Conservation (phyloP, 2,888 invertebrate genomes). For the Lingula anatina region DNA sequence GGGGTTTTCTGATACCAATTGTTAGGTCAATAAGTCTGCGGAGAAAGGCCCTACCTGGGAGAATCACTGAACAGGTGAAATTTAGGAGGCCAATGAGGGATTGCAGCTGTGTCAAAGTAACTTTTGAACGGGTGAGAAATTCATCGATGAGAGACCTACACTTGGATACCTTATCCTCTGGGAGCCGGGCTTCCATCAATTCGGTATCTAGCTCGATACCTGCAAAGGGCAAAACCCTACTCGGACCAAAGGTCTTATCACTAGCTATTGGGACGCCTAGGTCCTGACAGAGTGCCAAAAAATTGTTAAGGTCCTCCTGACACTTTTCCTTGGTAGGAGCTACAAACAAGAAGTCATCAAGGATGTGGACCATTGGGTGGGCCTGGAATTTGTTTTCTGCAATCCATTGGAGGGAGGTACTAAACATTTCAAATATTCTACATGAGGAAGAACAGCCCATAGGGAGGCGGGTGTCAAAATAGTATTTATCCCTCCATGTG, state of each 20-base stretch:
- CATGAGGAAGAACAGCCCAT: constrained; percentile 11
- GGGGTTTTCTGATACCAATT: no score
- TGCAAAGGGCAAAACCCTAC: constrained; percentile 2
- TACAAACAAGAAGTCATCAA: constrained; percentile 12
- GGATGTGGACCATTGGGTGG: constrained; percentile 5
- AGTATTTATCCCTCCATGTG: constrained; percentile 4
- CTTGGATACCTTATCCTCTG: no score
- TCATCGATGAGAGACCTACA: no score
- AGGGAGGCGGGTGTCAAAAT: constrained; percentile 9
- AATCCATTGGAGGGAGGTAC: constrained; percentile 7
- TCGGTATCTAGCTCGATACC: no score
- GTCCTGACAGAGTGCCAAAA: not conserved
- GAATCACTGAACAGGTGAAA: constrained; percentile 5
- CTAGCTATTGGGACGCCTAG: constrained; percentile 5
- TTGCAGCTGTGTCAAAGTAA: constrained; percentile 4
- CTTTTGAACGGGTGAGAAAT: not conserved
- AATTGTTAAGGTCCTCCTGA: not conserved
- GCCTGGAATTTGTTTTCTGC: not conserved
- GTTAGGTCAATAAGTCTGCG: no score
- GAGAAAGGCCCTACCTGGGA: no score
- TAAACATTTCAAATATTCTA: constrained; percentile 12
- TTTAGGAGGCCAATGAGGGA: constrained; percentile 6
- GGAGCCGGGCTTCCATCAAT: constrained; percentile 6
- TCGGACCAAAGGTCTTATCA: constrained; percentile 6
- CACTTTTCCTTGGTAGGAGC: not conserved